Conservation (phyloP, 2,113 vertebrate species). For the Cheirogaleus medius region DNA sequence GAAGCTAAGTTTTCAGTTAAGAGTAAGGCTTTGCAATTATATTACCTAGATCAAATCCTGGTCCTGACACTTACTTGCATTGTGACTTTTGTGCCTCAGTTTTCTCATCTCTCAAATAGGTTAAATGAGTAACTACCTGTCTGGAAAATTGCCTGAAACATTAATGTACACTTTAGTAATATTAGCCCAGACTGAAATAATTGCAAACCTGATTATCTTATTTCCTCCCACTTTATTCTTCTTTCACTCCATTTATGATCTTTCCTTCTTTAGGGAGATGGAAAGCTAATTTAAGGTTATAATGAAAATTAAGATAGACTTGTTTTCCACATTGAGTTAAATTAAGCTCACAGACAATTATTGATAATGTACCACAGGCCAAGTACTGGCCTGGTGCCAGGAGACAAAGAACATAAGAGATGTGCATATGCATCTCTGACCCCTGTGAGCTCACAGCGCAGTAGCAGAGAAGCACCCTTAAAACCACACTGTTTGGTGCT, state of each 20-base stretch:
- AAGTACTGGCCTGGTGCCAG: not conserved
- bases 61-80: not conserved
- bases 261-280: conserved; percentile 14
- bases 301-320: conserved; percentile 37
- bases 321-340: conserved; percentile 39
- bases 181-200: not conserved
- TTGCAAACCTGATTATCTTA: conserved; percentile 7
- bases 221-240: conserved; percentile 31
- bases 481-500: not conserved
- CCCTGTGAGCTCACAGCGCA: fast-evolving
- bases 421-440: not conserved
- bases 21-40: not conserved
- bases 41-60: not conserved
- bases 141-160: not conserved
- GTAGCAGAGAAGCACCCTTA: not conserved
- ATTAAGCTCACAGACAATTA: conserved; percentile 28
- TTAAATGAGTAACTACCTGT: not conserved
- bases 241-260: conserved; percentile 6
- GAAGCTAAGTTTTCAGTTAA: not conserved
- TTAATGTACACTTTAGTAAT: conserved; percentile 21
- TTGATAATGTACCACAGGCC: not conserved
- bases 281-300: conserved; percentile 52
- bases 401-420: not conserved
- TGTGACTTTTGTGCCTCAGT: not conserved
- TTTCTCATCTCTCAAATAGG: not conserved